Conservation (phyloP, 1,140 invertebrate species). For the Homarus americanus region DNA sequence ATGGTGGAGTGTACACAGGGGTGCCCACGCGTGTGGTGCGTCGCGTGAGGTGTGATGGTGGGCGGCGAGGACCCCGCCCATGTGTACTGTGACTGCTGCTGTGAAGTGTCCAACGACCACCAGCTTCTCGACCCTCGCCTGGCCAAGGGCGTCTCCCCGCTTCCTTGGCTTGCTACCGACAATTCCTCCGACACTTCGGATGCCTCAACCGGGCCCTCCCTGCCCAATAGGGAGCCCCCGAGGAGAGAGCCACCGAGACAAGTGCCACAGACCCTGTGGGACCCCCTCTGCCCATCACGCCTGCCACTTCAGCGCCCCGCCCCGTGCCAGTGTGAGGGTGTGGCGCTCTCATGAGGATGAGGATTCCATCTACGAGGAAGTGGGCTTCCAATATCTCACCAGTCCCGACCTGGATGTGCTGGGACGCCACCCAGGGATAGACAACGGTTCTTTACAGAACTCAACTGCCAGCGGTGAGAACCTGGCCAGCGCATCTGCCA, state of each 20-base stretch:
- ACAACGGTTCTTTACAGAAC: neutral
- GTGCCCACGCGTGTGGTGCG: neutral
- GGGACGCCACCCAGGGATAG: neutral
- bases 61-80: constrained; percentile 38
- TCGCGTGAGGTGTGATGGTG: constrained; percentile 50
- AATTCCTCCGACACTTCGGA: neutral
- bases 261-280: neutral
- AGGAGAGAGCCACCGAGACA: neutral
- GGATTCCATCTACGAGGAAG: constrained; percentile 50
- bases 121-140: neutral
- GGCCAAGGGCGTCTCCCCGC: constrained; percentile 9
- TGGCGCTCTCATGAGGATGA: constrained; percentile 15
- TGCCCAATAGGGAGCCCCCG: neutral
- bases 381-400: constrained; percentile 37
- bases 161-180: constrained; percentile 43
- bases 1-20: neutral
- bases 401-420: neutral
- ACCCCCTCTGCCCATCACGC: neutral
- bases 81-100: constrained; percentile 56
- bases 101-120: neutral
- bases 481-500: neutral
- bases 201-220: neutral
- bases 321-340: constrained; percentile 46
- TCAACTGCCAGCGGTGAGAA: neutral
- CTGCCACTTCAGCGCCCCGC: neutral